These are phyloP conservation scores for Barbus barbus DNA, from an alignment of 2,113 vertebrate genomes.

Conservation along the genomic window DNA sequence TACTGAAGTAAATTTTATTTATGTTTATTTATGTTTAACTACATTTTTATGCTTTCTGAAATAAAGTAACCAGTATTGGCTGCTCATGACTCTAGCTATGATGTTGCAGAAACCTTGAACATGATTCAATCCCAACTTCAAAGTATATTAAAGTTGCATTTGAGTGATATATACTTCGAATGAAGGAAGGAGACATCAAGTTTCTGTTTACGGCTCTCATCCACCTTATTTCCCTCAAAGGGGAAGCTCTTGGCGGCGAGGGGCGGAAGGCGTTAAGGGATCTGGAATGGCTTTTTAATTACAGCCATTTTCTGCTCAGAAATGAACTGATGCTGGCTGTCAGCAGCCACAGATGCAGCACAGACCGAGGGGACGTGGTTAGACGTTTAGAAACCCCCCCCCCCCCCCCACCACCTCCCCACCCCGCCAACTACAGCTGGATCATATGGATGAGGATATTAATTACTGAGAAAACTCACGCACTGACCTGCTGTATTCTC, in stretches of 20 bases:
- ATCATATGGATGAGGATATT: constrained; percentile 39
- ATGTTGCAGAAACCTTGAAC: not conserved
- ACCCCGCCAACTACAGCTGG: constrained; percentile 17
- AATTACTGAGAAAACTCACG: constrained; percentile 50
- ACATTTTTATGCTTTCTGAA: not conserved
- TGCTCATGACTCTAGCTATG: not conserved
- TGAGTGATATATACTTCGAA: not conserved
- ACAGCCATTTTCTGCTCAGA: constrained; percentile 39
- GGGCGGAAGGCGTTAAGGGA: constrained; percentile 15
- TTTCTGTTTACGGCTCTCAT: not conserved
- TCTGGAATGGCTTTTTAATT: constrained; percentile 57
- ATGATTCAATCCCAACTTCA: not conserved
- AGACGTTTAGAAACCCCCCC: too few species aligned
- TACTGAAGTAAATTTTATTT: not conserved
- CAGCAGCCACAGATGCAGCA: constrained; percentile 44
- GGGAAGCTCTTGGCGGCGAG: constrained; percentile 28
- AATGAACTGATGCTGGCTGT: constrained; percentile 45
- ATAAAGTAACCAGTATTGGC: not conserved
- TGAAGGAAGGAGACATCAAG: not conserved
- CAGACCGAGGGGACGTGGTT: constrained; percentile 24
- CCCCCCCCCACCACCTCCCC: too few species aligned
- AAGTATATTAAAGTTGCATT: not conserved
- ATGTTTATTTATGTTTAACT: too few species aligned
- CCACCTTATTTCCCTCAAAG: not conserved
- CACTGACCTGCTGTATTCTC: constrained; percentile 9